Evolutionary conservation across 2,888 invertebrate genomes (phyloP).

Genomic region (Tinea trinotella): DNA sequence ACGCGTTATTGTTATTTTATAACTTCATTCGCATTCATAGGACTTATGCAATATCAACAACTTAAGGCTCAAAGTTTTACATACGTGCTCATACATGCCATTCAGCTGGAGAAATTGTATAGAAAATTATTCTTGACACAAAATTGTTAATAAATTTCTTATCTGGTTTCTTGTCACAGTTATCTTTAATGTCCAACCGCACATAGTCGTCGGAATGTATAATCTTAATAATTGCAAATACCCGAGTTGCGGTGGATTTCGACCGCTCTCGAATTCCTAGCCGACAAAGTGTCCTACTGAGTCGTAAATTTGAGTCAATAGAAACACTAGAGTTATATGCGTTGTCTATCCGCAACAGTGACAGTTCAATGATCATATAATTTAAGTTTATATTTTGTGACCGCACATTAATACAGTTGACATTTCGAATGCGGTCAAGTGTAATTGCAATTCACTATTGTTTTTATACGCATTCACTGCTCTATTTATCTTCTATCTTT

Average conservation of each 20-base stretch:
- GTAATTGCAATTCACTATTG: background rate
- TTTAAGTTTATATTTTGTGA: background rate
- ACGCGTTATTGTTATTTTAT: conserved; percentile 14
- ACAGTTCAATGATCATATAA: conserved; percentile 22
- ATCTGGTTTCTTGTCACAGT: conserved; percentile 4
- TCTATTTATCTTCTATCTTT: background rate
- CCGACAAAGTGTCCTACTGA: background rate
- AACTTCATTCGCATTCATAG: conserved; percentile 11
- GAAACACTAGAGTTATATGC: background rate
- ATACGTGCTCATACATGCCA: background rate
- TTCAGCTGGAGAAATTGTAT: conserved; percentile 10
- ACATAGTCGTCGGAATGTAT: conserved; percentile 37
- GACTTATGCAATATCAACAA: background rate
- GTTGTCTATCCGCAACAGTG: conserved; percentile 17
- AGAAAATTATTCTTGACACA: conserved; percentile 1
- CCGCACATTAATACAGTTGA: background rate
- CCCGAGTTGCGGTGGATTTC: conserved; percentile 53
- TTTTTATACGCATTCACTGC: background rate
- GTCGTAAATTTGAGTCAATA: conserved; percentile 9
- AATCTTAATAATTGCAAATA: conserved; percentile 48
- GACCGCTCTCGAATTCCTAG: conserved; percentile 47
- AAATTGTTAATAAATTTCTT: conserved; percentile 14
- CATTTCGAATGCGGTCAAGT: background rate
- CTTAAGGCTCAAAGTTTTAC: background rate
- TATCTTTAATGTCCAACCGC: conserved; percentile 33